phyloP scores from a whole-genome alignment of 2,113 vertebrate genomes.

The Platichthys stellatus region DNA sequence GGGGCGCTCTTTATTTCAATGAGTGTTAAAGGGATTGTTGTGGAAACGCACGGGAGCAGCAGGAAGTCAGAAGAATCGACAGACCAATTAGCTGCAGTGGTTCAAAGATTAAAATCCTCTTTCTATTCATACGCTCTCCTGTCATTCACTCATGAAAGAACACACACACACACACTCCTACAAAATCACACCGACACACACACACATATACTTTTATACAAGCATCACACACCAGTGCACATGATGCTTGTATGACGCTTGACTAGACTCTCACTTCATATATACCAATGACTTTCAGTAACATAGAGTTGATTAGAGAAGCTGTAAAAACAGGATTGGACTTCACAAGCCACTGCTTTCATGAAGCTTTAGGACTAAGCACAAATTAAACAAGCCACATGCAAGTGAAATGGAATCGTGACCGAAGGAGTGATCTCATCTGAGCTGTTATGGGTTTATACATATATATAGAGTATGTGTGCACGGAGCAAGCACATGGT shows the following conservation, averaged over 20 bases:
- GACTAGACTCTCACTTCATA: neutral
- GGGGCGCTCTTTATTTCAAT: slow-evolving; percentile 38
- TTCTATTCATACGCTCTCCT: slow-evolving; percentile 18
- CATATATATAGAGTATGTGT: neutral
- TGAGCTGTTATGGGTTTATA: slow-evolving; percentile 4
- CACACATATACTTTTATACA: neutral
- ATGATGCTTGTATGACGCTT: neutral
- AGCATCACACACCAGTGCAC: neutral
- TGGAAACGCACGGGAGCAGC: slow-evolving; percentile 20
- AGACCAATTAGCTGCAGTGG: slow-evolving; percentile 54
- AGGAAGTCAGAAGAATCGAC: slow-evolving; percentile 32
- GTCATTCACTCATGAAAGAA: neutral
- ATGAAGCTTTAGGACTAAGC: slow-evolving; percentile 28
- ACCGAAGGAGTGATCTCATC: slow-evolving; percentile 25
- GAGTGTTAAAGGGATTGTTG: slow-evolving; percentile 28
- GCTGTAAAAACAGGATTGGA: slow-evolving; percentile 23
- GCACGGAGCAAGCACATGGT: slow-evolving; percentile 18
- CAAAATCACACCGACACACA: slow-evolving; percentile 4
- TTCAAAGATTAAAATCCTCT: slow-evolving; percentile 43
- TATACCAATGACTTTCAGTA: neutral
- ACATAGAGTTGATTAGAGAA: neutral
- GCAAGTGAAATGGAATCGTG: slow-evolving; percentile 35
- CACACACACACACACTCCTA: slow-evolving; percentile 8
- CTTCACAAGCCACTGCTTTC: slow-evolving; percentile 29
- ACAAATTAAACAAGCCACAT: slow-evolving; percentile 48